Evolutionary conservation across 2,797 vertebrate genomes (phyloP).

Genomic region (Pangasius djambal): DNA sequence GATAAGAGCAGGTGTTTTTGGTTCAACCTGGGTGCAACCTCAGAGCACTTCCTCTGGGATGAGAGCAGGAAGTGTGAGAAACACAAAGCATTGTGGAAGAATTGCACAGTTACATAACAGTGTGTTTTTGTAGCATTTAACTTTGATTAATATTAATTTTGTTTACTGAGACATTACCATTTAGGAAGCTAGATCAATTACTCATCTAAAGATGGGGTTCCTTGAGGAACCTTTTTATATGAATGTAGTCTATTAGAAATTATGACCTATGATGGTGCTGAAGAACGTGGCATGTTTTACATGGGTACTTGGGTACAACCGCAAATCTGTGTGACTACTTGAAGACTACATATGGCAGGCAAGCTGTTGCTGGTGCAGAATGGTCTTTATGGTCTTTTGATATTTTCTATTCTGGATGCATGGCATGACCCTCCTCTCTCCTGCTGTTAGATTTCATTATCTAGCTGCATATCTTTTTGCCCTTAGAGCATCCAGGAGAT

Average conservation of each 20-base stretch:
- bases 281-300: background rate
- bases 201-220: background rate
- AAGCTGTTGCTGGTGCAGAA: background rate
- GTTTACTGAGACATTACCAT: background rate
- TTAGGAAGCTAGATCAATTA: background rate
- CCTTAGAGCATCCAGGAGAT: conserved; percentile 12
- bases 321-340: background rate
- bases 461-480: background rate
- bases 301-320: background rate
- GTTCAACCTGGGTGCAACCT: background rate
- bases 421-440: conserved; percentile 62
- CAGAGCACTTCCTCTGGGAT: background rate
- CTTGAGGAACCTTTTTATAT: background rate
- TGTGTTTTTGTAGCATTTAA: background rate
- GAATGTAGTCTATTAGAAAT: background rate
- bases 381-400: background rate
- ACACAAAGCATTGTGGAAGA: background rate
- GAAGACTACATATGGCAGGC: background rate
- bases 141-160: background rate
- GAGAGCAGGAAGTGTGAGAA: background rate
- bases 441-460: conserved; percentile 35
- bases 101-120: background rate
- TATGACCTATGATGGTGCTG: background rate
- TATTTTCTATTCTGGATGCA: conserved; percentile 66
- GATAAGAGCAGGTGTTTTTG: no score